phyloP scores from a whole-genome alignment of 1,140 invertebrate species.

The Formica exsecta region DNA sequence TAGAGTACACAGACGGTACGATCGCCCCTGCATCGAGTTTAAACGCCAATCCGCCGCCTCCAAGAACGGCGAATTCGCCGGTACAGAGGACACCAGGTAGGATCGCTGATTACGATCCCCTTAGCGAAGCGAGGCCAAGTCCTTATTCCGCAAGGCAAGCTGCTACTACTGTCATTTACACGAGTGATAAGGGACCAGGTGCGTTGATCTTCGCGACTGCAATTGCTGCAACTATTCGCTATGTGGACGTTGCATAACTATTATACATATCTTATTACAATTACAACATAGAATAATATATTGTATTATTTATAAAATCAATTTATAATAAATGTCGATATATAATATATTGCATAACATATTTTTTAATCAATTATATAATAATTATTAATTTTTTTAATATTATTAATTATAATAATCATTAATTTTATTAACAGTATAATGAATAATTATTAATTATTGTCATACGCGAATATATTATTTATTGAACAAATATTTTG shows the following conservation, averaged over 20 bases:
- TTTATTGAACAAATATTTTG: background rate
- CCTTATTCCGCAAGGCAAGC: conserved; percentile 92
- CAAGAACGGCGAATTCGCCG: conserved; percentile 83
- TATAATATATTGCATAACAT: too few species aligned
- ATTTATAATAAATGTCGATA: too few species aligned
- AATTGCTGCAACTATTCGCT: conserved; percentile 21
- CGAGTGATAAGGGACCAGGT: conserved; percentile 90
- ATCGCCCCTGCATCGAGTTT: conserved; percentile 80
- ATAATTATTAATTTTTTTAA: too few species aligned
- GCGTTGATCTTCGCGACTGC: conserved; percentile 69
- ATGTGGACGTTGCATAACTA: conserved; percentile 16
- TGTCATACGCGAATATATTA: too few species aligned
- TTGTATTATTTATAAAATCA: background rate
- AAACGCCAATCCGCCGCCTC: conserved; percentile 81
- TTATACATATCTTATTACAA: background rate
- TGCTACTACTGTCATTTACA: conserved; percentile 94
- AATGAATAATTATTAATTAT: too few species aligned
- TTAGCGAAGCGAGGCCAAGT: conserved; percentile 90
- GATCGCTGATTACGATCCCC: conserved; percentile 93
- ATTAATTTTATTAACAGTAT: too few species aligned
- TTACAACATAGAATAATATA: background rate
- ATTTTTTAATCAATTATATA: too few species aligned
- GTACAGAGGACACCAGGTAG: conserved; percentile 88
- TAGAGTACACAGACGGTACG: conserved; percentile 85
- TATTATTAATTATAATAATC: too few species aligned